Percentiles rank a stretch among this genome's conserved stretches.
Conservation (phyloP, 2,888 invertebrate species). For the Nipponacmea schrenckii region DNA sequence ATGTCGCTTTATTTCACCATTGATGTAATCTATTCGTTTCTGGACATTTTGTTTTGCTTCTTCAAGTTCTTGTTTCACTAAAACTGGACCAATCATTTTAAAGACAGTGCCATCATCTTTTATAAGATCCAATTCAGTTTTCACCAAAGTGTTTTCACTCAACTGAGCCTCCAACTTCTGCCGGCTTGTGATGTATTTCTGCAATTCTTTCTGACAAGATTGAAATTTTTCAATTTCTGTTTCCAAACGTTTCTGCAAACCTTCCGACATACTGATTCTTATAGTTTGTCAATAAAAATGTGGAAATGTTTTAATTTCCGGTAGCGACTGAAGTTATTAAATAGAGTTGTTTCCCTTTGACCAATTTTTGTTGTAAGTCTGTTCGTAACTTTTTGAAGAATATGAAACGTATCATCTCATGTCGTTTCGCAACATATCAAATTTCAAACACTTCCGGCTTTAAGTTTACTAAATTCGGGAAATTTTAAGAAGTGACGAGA, state of each 20-base stretch:
- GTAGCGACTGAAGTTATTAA: too few relatives aligned
- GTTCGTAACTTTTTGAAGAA: too few relatives aligned
- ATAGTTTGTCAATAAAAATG: too few relatives aligned
- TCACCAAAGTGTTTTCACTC: slow-evolving; percentile 91
- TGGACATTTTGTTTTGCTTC: slow-evolving; percentile 93
- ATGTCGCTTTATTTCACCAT: slow-evolving; percentile 78
- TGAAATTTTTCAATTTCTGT: slow-evolving; percentile 83
- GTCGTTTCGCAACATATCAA: too few relatives aligned
- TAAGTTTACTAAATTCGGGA: too few relatives aligned
- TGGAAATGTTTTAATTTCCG: too few relatives aligned
- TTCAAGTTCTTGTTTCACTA: slow-evolving; percentile 91
- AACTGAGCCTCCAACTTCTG: slow-evolving; percentile 91
- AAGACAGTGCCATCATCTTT: slow-evolving; percentile 85
- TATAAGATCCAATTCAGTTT: slow-evolving; percentile 87
- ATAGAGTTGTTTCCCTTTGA: too few relatives aligned
- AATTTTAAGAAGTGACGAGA: too few relatives aligned
- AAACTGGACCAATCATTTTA: slow-evolving; percentile 94
- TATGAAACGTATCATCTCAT: too few relatives aligned
- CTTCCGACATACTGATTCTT: slow-evolving; percentile 72
- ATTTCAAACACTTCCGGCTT: too few relatives aligned
- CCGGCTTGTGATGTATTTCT: slow-evolving; percentile 78
- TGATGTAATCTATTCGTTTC: slow-evolving; percentile 95
- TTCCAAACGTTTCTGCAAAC: slow-evolving; percentile 78
- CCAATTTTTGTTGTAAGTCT: too few relatives aligned
- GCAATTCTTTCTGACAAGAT: slow-evolving; percentile 86